Conservation (phyloP, 2,113 vertebrate species). For the Mormyrus iriodes region DNA sequence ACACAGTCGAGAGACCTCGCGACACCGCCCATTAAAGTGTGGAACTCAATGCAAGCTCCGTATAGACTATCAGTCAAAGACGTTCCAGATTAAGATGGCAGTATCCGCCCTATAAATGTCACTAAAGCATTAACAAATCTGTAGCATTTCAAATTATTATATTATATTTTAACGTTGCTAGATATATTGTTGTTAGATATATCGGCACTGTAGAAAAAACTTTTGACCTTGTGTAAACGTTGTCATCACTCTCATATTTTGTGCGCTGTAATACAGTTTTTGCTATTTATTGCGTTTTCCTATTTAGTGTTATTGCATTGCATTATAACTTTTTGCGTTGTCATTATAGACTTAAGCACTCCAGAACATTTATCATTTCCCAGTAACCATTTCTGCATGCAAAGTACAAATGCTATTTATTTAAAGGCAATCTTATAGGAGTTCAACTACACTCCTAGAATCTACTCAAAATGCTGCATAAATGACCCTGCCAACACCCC, state of each 20-base stretch:
- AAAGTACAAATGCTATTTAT: neutral
- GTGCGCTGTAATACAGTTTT: neutral
- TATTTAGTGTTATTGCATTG: neutral
- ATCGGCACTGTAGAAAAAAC: neutral
- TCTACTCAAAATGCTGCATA: neutral
- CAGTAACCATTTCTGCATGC: neutral
- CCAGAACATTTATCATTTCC: neutral
- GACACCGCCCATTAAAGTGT: neutral
- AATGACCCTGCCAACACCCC: neutral
- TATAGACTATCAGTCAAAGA: neutral
- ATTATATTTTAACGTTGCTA: neutral
- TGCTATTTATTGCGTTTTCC: neutral
- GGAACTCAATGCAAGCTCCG: neutral
- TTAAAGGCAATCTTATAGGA: neutral
- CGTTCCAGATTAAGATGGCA: neutral
- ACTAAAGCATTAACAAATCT: neutral
- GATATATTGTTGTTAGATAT: too few relatives aligned
- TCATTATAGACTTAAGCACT: neutral
- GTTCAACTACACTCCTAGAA: neutral
- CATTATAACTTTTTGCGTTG: neutral
- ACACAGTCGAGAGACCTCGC: neutral
- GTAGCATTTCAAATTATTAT: neutral
- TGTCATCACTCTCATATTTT: neutral
- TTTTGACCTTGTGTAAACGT: neutral
- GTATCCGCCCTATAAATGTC: neutral